Base-by-base conservation (phyloP, 2,113 vertebrate species). In the Hyaena hyaena region DNA sequence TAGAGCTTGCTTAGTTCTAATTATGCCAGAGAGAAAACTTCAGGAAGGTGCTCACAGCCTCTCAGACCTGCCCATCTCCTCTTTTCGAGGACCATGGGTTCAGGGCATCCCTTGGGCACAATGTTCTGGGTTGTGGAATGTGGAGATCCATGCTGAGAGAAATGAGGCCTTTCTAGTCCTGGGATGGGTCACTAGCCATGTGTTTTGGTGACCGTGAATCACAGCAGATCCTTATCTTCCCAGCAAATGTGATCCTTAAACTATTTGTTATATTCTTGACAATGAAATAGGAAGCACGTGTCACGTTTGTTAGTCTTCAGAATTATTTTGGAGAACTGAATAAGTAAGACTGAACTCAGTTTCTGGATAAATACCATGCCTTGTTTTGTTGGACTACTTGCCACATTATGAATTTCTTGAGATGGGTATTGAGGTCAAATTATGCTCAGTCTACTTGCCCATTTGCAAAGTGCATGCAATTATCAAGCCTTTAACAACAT, bases 251-350 rank as follows among this genome's bases (percentile, higher is more conserved):
- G 15, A 53, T 63, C 74, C 6, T 94, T 31, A 1, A 39, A 39
- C 26, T 50, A 2, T 93, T 91, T 88, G 63, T 53, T 83, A 11
- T 39, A 2, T 82, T 74, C 63, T 82, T 69, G 68, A 91, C 95
- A 97, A 31, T 96, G 93, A 90, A 68, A 16, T 76, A 77, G 97
- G 89, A 95, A 95, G 17, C 58, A 0, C 50, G 21, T 50, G 45
- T 39, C 45, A 10, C 53, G 71, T 74, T 86, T 92, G 79, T 95
- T 90, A 79, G 66, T 90, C 71, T 93, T 86, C 66, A 80, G 79
- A 84, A 74, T 93, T 92, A 73, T 90, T 94, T 91, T 95, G 66
- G 93, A 77, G 31, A 73, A 61, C 53, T 93, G 76, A 88, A 17
- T 79, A 86, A 61, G 69, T 55, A 45, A 55, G 55, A 10, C 6